Evolutionary conservation across 2,888 invertebrate species (phyloP).

Genomic region (Exephanes ischioxanthus): DNA sequence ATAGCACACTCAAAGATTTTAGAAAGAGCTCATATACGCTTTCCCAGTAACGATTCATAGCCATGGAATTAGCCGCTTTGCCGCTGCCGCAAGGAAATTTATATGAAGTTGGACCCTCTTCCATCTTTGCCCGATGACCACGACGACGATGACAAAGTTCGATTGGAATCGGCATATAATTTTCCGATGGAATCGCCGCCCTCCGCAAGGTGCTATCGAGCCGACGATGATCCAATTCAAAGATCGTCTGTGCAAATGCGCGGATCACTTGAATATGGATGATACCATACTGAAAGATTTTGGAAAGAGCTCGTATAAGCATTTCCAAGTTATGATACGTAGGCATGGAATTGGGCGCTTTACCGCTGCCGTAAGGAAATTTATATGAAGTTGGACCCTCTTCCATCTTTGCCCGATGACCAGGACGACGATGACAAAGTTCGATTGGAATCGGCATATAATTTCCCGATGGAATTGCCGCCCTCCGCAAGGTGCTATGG

Average conservation of each 20-base stretch:
- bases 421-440: constrained; percentile 52
- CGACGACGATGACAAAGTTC: constrained; percentile 64
- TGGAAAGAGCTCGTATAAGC: constrained; percentile 13
- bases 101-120: constrained; percentile 74
- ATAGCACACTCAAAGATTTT: too few species aligned
- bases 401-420: neutral
- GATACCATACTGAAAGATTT: too few species aligned
- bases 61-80: neutral
- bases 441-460: constrained; percentile 58
- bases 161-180: constrained; percentile 44
- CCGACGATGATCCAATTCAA: neutral
- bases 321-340: too few species aligned
- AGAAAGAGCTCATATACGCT: too few species aligned
- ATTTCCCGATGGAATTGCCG: constrained; percentile 71
- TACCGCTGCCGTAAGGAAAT: constrained; percentile 76
- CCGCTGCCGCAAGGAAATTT: constrained; percentile 78
- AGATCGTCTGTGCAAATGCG: neutral
- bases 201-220: constrained; percentile 15
- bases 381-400: constrained; percentile 76
- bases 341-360: neutral
- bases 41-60: neutral
- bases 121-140: neutral
- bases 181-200: constrained; percentile 71
- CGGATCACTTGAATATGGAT: too few species aligned
- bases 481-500: constrained; percentile 26